These are phyloP conservation scores for Trogon surrucura DNA, from an alignment of 2,113 vertebrate species.

Conservation along the genomic window DNA sequence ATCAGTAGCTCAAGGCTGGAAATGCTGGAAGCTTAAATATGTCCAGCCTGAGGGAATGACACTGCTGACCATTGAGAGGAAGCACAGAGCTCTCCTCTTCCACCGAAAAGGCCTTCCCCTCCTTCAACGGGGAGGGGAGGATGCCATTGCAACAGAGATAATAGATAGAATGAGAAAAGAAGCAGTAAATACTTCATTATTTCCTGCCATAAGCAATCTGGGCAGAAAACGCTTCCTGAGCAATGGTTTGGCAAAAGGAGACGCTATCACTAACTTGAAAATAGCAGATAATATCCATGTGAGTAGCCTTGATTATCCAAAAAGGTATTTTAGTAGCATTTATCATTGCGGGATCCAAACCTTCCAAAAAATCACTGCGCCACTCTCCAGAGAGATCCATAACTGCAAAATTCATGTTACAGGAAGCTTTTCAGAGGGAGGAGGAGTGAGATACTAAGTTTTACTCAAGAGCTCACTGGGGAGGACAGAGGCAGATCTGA, in stretches of 20 bases:
- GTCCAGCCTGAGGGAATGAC: background rate
- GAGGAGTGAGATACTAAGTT: fast-evolving
- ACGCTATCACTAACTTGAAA: background rate
- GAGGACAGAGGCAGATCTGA: background rate
- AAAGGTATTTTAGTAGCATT: background rate
- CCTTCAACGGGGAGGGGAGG: background rate
- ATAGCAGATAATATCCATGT: background rate
- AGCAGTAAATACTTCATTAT: background rate
- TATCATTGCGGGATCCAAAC: background rate
- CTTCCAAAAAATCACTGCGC: background rate
- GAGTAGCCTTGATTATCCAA: background rate
- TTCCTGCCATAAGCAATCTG: background rate
- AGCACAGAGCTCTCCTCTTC: background rate
- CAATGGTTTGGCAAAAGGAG: background rate
- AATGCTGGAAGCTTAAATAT: background rate
- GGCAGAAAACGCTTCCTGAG: conserved; percentile 8
- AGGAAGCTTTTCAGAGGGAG: background rate
- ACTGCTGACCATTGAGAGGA: background rate
- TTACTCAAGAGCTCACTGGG: background rate
- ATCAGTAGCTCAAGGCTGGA: background rate
- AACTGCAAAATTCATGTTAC: background rate
- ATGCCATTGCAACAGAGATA: background rate
- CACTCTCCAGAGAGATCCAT: background rate
- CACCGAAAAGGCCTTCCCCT: background rate
- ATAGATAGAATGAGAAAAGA: background rate